A percentile compares a stretch with the other conserved stretches of the same genome.
Evolutionary conservation across 2,888 invertebrate species (phyloP).

Genomic region (Amblyteles armatorius): DNA sequence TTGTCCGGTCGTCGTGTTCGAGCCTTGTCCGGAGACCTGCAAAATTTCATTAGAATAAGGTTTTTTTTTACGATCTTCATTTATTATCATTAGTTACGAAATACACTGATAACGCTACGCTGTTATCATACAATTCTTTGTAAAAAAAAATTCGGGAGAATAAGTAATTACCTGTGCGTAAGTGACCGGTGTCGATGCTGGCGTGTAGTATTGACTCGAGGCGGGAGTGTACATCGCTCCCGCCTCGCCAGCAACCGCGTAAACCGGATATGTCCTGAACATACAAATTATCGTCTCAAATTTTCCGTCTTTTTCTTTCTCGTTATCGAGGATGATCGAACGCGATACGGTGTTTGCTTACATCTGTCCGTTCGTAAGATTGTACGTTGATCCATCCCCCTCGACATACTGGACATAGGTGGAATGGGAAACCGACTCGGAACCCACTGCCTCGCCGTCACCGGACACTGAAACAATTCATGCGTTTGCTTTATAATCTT

Average conservation of each 20-base stretch:
- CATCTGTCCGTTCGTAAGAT: slow-evolving; percentile 89
- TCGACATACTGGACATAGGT: slow-evolving; percentile 89
- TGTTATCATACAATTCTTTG: too few relatives aligned
- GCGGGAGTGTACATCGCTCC: slow-evolving; percentile 88
- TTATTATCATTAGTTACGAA: neutral
- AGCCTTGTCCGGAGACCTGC: slow-evolving; percentile 82
- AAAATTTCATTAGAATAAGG: slow-evolving; percentile 17
- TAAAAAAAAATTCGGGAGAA: slow-evolving; percentile 1
- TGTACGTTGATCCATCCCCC: slow-evolving; percentile 86
- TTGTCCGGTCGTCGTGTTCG: slow-evolving; percentile 83
- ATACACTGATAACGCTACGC: too few relatives aligned
- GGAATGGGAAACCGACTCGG: slow-evolving; percentile 87
- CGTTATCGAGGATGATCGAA: neutral
- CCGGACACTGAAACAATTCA: slow-evolving; percentile 83
- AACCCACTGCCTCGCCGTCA: slow-evolving; percentile 85
- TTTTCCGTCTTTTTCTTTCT: neutral
- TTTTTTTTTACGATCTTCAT: neutral
- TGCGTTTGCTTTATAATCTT: neutral
- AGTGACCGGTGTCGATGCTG: slow-evolving; percentile 87
- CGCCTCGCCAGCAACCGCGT: slow-evolving; percentile 89
- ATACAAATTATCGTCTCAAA: slow-evolving; percentile 19
- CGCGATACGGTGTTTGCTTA: slow-evolving; percentile 80
- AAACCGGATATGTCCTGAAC: slow-evolving; percentile 91
- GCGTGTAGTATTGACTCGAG: slow-evolving; percentile 91
- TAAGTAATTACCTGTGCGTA: slow-evolving; percentile 87